Evolutionary conservation across 2,797 vertebrate species (phyloP), one percentile per base, ranked within the genome.

Genomic region (Tolypeutes matacus): DNA sequence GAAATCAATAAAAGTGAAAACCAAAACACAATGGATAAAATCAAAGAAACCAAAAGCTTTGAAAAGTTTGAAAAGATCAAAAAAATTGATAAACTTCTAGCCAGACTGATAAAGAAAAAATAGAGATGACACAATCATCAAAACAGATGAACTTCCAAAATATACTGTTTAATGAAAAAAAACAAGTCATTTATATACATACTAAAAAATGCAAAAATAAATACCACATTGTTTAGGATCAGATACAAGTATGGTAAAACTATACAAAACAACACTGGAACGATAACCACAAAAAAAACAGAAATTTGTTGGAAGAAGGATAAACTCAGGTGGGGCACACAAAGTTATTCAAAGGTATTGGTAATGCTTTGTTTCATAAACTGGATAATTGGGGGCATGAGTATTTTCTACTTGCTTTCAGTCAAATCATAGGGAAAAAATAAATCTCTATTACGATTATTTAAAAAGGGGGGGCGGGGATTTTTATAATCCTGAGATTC

Each of bases 61-160:
- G 46, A 13, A 77, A 58, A 88, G 56, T 78, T 86, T 51, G 7
- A 92, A 94, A 94, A 77, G 34, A 88, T 95, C 62, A 18, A 95
- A 91, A 60, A 86, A 94, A 92, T 70, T 92, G 76, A 93, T 82
- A 93, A 75, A 27, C 34, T 23, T 89, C 86, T 82, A 96, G 64
- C 46, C 58, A 90, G 11, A 88, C 27, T 89, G 78, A 95, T 82
- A 92, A 81, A 77, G 42, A 89, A 94, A 94, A 93, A 91, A 56
- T 25, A 86, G 56, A 90, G 46, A 89, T 82, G 77, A 92, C 17
- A 82, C 31, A 89, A 86, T 75, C 56, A 95, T 92, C 77, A 95
- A 87, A 95, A 88, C 67, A 21, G 39, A 58, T 62, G 13, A 83
- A 77, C 36, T 53, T 58, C 46, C 94, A 34, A 18, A 84, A 78